Base-by-base conservation (phyloP, 2,888 invertebrate species). In the Galerucella calmariensis region DNA sequence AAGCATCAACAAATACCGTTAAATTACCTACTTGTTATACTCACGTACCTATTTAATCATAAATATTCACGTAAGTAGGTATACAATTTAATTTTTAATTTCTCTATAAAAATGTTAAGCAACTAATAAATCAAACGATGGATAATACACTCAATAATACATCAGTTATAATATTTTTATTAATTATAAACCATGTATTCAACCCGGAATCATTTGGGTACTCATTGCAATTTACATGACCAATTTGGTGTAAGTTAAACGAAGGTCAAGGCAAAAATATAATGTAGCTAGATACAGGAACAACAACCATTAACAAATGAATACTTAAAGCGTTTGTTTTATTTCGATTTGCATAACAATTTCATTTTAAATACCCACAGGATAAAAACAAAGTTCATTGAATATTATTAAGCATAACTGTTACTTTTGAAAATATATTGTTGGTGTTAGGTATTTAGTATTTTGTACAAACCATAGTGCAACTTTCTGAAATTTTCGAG, bases 261-360 rank as follows among this genome's bases (percentile, higher is more conserved):
- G 66, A 71, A 71, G 71, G 71, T 71, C 71, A 71, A 71, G 70
- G 70, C 20, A 65, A 35, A 62, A 62, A n/a, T 63, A 63, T 35
- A 63, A 63, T 20, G 63, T 63, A 44, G 44, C 14, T 16, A 63
- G 16, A 48, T 48, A 48, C 35, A 35, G 35, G 48, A 48, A 48
- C 11, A 11, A 48, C 10, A 41, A 41, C 16, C 63, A 41, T 35
- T 63, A 16, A 44, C 8, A 4, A n/a, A 53, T 53, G n/a, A 8
- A n/a, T 53, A n/a, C 6, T 53, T n/a, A 41, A 12, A 62, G 41
- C 10, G 16, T 41, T 14, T 62, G n/a, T 44, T 16, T 12, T 63
- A 11, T 44, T 35, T 14, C 61, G 11, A 12, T 14, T 14, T 27
- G 35, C 35, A 35, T 35, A 35, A 35, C 35, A 35, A 59, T 59